phyloP scores from a whole-genome alignment of 2,113 vertebrate genomes.

The Tretioscincus oriximinensis region DNA sequence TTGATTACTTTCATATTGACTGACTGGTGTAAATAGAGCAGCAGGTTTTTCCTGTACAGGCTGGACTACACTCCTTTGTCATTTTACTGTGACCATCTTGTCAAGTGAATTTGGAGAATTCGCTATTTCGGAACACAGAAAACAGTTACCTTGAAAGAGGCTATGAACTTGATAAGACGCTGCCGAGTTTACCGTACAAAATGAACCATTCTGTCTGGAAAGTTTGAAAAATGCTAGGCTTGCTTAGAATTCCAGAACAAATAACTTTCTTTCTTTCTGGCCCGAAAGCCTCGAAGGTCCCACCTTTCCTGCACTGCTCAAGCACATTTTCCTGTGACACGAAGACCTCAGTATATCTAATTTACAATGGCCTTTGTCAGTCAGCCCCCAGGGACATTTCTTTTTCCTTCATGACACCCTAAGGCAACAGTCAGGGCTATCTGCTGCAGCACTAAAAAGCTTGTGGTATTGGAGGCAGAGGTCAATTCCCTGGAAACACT shows the following conservation, averaged over 20 bases:
- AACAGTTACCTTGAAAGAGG: background rate
- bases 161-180: background rate
- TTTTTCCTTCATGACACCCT: background rate
- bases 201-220: background rate
- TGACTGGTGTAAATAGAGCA: background rate
- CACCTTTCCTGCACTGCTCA: no score
- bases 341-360: background rate
- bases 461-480: background rate
- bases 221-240: background rate
- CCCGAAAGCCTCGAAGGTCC: no score
- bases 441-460: no score
- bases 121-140: background rate
- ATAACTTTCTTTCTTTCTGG: background rate
- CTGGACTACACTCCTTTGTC: background rate
- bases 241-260: background rate
- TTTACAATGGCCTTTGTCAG: background rate
- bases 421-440: no score
- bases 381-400: background rate
- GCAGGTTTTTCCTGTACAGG: background rate
- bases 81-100: background rate
- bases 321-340: background rate
- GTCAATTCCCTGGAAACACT: no score
- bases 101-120: background rate
- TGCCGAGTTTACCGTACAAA: background rate
- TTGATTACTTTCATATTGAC: background rate